Conservation (phyloP, 2,888 invertebrate species). For the Imbricaverruca yamaguchii region DNA sequence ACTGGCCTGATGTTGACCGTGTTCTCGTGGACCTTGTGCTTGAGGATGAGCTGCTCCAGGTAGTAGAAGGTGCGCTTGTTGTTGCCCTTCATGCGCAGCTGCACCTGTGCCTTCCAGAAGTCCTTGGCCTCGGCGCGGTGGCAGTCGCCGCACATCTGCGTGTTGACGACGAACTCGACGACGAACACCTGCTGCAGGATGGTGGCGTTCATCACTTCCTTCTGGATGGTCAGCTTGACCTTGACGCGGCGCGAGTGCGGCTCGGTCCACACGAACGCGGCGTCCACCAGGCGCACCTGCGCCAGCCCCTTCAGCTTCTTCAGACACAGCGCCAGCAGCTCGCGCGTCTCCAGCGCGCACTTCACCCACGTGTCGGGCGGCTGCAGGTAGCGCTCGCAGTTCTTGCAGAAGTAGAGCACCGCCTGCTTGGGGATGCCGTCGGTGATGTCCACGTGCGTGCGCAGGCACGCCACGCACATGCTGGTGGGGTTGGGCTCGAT, state of each 20-base stretch:
- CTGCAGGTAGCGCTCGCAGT: conserved; percentile 89
- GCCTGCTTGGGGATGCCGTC: conserved; percentile 93
- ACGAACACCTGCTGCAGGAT: conserved; percentile 90
- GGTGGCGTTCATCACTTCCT: conserved; percentile 84
- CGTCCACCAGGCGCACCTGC: conserved; percentile 86
- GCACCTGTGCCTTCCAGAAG: conserved; percentile 83
- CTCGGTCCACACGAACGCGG: conserved; percentile 97
- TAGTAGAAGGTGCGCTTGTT: conserved; percentile 98
- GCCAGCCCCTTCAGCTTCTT: conserved; percentile 84
- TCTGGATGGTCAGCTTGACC: conserved; percentile 81
- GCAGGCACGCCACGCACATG: conserved; percentile 92
- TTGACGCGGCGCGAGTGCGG: conserved; percentile 97
- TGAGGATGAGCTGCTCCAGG: conserved; percentile 91
- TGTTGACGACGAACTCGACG: conserved; percentile 82
- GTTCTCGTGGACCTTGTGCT: conserved; percentile 85
- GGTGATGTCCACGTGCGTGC: conserved; percentile 87
- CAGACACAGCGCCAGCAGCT: conserved; percentile 79
- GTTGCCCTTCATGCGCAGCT: conserved; percentile 66
- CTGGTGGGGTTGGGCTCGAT: conserved; percentile 95
- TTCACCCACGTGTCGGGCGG: conserved; percentile 84
- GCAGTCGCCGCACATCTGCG: conserved; percentile 97
- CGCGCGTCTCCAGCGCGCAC: conserved; percentile 79
- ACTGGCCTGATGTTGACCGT: conserved; percentile 81
- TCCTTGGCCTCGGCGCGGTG: conserved; percentile 95
- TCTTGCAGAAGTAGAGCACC: conserved; percentile 79